Evolutionary conservation across 1,140 invertebrate genomes (phyloP).

Genomic region (Drosophila setifemur): DNA sequence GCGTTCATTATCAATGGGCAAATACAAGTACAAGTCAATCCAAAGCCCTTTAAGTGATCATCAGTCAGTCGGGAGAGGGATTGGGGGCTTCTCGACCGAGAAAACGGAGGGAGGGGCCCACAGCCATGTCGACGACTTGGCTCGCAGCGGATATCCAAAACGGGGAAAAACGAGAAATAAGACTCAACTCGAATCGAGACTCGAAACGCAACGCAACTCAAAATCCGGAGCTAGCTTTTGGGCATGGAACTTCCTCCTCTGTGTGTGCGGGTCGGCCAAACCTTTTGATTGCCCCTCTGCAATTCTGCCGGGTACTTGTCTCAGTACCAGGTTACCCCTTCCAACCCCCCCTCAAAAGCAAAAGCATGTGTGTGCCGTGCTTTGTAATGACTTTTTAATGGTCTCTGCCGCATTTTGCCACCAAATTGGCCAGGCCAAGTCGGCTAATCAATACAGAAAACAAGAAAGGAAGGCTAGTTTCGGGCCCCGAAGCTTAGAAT

Average conservation of each 20-base stretch:
- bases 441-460: conserved; percentile 40
- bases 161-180: too few species aligned
- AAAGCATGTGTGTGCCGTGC: conserved; percentile 26
- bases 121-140: conserved; percentile 37
- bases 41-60: conserved; percentile 65
- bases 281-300: conserved; percentile 39
- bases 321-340: not conserved
- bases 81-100: not conserved
- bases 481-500: too few species aligned
- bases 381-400: conserved; percentile 61
- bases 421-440: conserved; percentile 40
- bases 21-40: conserved; percentile 69
- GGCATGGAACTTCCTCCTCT: conserved; percentile 68
- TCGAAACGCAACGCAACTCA: conserved; percentile 1
- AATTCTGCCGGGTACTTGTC: conserved; percentile 64
- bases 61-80: not conserved
- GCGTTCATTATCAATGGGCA: conserved; percentile 74
- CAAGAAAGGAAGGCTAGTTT: too few species aligned
- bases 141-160: conserved; percentile 62
- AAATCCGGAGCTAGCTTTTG: conserved; percentile 15
- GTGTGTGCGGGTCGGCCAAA: conserved; percentile 3
- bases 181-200: conserved; percentile 4
- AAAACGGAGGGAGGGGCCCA: too few species aligned
- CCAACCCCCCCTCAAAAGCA: too few species aligned
- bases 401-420: conserved; percentile 35